Evolutionary conservation across 2,797 vertebrate species (phyloP), one percentile per base, ranked within the genome.

Genomic region (Echeneis naucrates): DNA sequence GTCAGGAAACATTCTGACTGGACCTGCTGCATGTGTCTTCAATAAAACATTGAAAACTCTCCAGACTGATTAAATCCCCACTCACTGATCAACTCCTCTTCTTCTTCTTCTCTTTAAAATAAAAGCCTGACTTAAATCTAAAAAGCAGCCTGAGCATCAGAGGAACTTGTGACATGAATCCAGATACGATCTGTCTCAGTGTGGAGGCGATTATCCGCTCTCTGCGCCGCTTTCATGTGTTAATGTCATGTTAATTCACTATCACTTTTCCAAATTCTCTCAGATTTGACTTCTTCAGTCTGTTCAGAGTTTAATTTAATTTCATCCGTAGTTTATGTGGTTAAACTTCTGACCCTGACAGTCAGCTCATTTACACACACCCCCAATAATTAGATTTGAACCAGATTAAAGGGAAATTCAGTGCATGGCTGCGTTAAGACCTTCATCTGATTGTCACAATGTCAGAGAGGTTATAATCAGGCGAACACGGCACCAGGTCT

Each of bases 211-310:
- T 86, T 68, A 83, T 77, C 75, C 44, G 56, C 80, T 82, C 74
- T 1, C 53, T 48, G 61, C 75, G 44, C 44, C 0, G 35, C 85
- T 89, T 89, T 91, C 82, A 87, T 87, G 72, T 89, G 75, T 68
- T 87, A 89, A 88, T 84, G 54, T 87, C 83, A 85, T 84, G 81
- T 87, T 89, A 88, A 85, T 90, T 88, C 72, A 75, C 74, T 65
- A 62, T 81, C 80, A 83, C 77, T 79, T 77, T 83, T 83, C 79
- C 68, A 84, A 70, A 88, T 74, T 90, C 82, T 66, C 68, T 78
- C 68, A 74, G 59, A 83, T 82, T 72, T 56, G 68, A 72, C n/a
- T 73, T 67, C 38, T 11, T 21, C 26, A 52, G 71, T 80, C 64
- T 74, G 69, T 47, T 83, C 63, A 72, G 59, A 87, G 61, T 85